These are phyloP conservation scores for Heliconius hortense DNA, from an alignment of 2,888 invertebrate species.

Conservation along the genomic window DNA sequence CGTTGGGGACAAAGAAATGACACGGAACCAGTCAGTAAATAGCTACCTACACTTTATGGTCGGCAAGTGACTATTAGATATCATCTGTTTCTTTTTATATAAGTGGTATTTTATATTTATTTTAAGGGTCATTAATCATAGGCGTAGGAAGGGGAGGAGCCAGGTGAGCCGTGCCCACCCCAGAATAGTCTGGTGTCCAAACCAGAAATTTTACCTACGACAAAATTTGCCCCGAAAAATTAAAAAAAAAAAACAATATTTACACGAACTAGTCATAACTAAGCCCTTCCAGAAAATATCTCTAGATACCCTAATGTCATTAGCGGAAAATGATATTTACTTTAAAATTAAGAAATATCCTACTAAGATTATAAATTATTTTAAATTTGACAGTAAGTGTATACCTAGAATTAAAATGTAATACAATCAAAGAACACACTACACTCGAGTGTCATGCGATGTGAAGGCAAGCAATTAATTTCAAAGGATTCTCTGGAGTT, in stretches of 20 bases:
- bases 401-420: not conserved
- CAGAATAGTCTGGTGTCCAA: too few species aligned
- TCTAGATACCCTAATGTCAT: not conserved
- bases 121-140: not conserved
- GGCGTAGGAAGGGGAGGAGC: too few species aligned
- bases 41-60: not conserved
- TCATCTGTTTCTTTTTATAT: not conserved
- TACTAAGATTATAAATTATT: not conserved
- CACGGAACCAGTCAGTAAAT: conserved; percentile 13
- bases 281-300: too few species aligned
- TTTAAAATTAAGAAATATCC: not conserved
- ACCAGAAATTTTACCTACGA: too few species aligned
- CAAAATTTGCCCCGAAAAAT: too few species aligned
- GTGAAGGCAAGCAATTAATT: not conserved
- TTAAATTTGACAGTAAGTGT: not conserved
- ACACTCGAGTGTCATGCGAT: not conserved
- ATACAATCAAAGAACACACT: not conserved
- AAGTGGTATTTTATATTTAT: not conserved
- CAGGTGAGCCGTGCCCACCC: too few species aligned
- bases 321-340: not conserved
- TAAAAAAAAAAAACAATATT: too few species aligned
- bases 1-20: conserved; percentile 39
- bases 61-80: not conserved
- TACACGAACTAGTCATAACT: too few species aligned
- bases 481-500: conserved; percentile 46